Evolutionary conservation across 2,888 invertebrate species (phyloP).

Genomic region (Silvanus unidentatus): DNA sequence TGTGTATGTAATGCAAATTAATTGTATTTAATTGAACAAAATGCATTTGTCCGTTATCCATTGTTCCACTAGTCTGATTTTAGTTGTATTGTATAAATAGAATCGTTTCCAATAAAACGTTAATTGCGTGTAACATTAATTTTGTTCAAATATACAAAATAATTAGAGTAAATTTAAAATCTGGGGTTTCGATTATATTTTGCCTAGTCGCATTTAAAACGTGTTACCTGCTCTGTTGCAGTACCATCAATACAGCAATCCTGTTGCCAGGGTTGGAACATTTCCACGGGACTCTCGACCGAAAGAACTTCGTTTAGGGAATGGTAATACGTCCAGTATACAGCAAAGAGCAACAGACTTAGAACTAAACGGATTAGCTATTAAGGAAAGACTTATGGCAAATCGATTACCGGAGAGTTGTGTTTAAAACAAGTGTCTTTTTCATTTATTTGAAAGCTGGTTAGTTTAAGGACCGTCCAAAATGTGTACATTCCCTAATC

Average conservation of each 20-base stretch:
- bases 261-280: conserved; percentile 50
- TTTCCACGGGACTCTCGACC: conserved; percentile 55
- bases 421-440: conserved; percentile 54
- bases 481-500: too few relatives aligned
- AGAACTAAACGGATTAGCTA: conserved; percentile 74
- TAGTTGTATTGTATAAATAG: background rate
- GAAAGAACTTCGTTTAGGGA: conserved; percentile 46
- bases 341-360: conserved; percentile 44
- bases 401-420: conserved; percentile 84
- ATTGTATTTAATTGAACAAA: too few relatives aligned
- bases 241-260: conserved; percentile 50
- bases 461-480: conserved; percentile 27
- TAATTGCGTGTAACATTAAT: too few relatives aligned
- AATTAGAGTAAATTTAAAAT: background rate
- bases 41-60: too few relatives aligned
- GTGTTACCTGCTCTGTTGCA: conserved; percentile 20
- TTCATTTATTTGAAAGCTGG: background rate
- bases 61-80: background rate
- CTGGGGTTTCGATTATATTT: background rate
- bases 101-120: too few relatives aligned
- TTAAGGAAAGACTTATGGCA: conserved; percentile 81
- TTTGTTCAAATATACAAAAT: background rate
- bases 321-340: conserved; percentile 49
- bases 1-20: too few relatives aligned
- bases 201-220: background rate